phyloP scores from a whole-genome alignment of 2,797 vertebrate genomes.

The Macropus fuliginosus region DNA sequence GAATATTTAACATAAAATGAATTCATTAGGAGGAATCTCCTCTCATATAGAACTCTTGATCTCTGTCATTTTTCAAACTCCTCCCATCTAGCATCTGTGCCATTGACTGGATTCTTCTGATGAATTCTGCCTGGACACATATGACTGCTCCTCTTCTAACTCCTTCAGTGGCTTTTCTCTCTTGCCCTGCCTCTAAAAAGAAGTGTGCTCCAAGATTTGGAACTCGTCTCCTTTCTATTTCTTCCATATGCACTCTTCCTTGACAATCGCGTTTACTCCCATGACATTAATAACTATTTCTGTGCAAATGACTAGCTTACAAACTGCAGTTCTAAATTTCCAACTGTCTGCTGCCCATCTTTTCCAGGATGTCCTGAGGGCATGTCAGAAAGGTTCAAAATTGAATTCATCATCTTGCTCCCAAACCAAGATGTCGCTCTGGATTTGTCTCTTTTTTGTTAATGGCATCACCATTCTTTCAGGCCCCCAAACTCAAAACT shows the following conservation, averaged over 20 bases:
- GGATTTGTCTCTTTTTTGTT: neutral
- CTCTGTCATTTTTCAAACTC: neutral
- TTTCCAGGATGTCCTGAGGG: neutral
- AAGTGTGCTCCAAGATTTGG: neutral
- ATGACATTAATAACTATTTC: neutral
- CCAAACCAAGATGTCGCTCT: neutral
- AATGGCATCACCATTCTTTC: neutral
- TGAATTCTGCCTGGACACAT: neutral
- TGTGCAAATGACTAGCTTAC: neutral
- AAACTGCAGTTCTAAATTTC: neutral
- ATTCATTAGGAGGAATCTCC: constrained; percentile 41
- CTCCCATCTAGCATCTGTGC: neutral
- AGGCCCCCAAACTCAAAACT: neutral
- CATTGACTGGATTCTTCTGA: neutral
- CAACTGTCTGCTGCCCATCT: neutral
- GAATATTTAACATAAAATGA: constrained; percentile 59
- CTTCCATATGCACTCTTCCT: neutral
- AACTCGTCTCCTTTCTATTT: neutral
- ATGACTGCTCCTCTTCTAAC: neutral
- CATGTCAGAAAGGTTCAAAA: neutral
- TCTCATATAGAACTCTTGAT: constrained; percentile 51
- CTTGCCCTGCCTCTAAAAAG: neutral
- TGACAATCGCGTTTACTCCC: neutral
- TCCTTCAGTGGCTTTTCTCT: neutral
- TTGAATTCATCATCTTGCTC: neutral